A percentile compares a stretch with the other conserved stretches of the same genome.
These are phyloP conservation scores for Drosophila tropicalis DNA, from an alignment of 1,140 invertebrate species.

Conservation along the genomic window DNA sequence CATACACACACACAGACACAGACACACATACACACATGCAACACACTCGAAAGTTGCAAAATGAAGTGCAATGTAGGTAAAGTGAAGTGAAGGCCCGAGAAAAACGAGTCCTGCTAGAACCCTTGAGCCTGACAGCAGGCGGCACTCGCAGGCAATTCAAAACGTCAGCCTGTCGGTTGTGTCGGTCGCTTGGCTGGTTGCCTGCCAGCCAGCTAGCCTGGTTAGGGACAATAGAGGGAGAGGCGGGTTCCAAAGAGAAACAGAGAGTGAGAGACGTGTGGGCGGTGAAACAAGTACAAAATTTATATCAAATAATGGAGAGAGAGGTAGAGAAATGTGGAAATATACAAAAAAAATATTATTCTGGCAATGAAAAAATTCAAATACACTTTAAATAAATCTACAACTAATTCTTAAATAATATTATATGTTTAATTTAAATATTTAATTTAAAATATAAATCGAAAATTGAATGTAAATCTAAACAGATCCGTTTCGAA, in stretches of 20 bases:
- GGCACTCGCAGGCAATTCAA: slow-evolving; percentile 63
- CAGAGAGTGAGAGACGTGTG: too few relatives aligned
- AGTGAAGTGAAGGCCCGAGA: slow-evolving; percentile 39
- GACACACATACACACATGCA: slow-evolving; percentile 42
- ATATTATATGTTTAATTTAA: too few relatives aligned
- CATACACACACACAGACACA: slow-evolving; percentile 24
- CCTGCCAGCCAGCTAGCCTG: not conserved
- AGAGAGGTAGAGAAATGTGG: not conserved
- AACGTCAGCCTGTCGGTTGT: slow-evolving; percentile 54
- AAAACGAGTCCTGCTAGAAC: slow-evolving; percentile 44
- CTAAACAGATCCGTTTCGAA: too few relatives aligned
- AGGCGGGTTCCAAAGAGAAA: too few relatives aligned
- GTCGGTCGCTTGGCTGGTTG: slow-evolving; percentile 2
- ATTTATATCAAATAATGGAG: slow-evolving; percentile 16
- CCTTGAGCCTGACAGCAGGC: slow-evolving; percentile 60
- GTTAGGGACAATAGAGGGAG: not conserved
- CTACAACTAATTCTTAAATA: not conserved
- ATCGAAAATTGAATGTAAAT: too few relatives aligned
- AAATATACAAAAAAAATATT: not conserved
- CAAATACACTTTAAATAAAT: slow-evolving; percentile 8
- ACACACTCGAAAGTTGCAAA: slow-evolving; percentile 75
- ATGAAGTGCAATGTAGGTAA: slow-evolving; percentile 72
- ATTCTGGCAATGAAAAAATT: not conserved
- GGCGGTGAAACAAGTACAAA: not conserved
- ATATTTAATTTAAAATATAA: too few relatives aligned